Evolutionary conservation across 2,888 invertebrate genomes (phyloP).

Genomic region (Tenthredo scrophulariae): DNA sequence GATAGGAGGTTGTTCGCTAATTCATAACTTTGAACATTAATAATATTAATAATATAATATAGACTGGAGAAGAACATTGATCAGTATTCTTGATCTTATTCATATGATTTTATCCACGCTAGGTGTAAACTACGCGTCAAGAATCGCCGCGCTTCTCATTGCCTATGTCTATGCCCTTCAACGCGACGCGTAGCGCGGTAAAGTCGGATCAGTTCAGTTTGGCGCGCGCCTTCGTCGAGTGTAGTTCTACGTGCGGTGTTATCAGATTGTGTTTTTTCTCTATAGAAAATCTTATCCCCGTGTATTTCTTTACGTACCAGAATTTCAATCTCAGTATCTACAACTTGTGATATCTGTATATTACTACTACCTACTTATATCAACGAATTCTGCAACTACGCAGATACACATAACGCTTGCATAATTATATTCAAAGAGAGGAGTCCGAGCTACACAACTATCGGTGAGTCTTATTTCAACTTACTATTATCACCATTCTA

Average conservation of each 20-base stretch:
- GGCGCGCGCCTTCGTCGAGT: conserved; percentile 32
- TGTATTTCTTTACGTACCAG: not conserved
- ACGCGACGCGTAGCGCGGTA: not conserved
- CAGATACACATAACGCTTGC: not conserved
- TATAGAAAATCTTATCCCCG: not conserved
- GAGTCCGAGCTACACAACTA: not conserved
- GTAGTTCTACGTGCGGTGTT: not conserved
- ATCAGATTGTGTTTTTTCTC: not conserved
- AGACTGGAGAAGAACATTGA: not conserved
- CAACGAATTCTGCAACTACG: not conserved
- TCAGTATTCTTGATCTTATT: not conserved
- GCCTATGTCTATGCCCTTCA: not conserved
- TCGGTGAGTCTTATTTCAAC: not conserved
- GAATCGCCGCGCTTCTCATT: not conserved
- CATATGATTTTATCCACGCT: not conserved
- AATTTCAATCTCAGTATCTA: too few species aligned
- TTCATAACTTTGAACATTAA: not conserved
- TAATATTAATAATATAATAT: not conserved
- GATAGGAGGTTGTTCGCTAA: not conserved
- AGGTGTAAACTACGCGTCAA: not conserved
- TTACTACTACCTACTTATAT: not conserved
- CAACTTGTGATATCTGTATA: too few species aligned
- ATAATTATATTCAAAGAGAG: not conserved
- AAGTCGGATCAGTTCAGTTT: conserved; percentile 11
- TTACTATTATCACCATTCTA: too few species aligned